Evolutionary conservation across 2,113 vertebrate species (phyloP).

Genomic region (Ceratotherium simum): DNA sequence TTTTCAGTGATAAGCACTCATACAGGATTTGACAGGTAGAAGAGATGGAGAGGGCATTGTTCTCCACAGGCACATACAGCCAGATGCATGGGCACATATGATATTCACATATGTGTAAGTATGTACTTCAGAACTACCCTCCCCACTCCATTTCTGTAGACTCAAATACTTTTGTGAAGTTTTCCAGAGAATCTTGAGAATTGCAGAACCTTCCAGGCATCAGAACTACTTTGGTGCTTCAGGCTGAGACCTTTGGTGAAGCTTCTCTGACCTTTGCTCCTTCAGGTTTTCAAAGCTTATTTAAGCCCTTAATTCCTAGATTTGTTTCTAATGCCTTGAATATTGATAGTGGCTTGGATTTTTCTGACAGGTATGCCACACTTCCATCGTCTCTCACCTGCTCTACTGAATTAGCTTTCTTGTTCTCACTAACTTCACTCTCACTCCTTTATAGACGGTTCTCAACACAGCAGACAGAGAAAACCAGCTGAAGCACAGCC

Average conservation of each 20-base stretch:
- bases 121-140: background rate
- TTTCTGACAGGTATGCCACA: fast-evolving
- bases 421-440: fast-evolving
- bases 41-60: background rate
- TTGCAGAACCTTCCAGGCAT: background rate
- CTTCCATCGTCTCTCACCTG: background rate
- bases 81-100: fast-evolving
- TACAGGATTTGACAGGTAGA: fast-evolving
- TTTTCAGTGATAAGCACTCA: background rate
- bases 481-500: fast-evolving
- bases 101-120: fast-evolving
- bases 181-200: background rate
- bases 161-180: fast-evolving
- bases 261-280: background rate
- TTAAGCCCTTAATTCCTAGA: background rate
- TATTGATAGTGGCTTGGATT: fast-evolving
- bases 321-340: no score
- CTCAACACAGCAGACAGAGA: background rate
- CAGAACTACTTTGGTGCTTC: background rate
- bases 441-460: background rate
- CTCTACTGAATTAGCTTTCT: fast-evolving
- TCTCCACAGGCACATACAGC: background rate
- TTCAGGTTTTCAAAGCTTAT: background rate
- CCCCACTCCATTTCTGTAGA: background rate
- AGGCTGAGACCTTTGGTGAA: background rate